These are phyloP conservation scores for Mamestra configurata DNA, from an alignment of 1,140 invertebrate genomes.

Conservation along the genomic window DNA sequence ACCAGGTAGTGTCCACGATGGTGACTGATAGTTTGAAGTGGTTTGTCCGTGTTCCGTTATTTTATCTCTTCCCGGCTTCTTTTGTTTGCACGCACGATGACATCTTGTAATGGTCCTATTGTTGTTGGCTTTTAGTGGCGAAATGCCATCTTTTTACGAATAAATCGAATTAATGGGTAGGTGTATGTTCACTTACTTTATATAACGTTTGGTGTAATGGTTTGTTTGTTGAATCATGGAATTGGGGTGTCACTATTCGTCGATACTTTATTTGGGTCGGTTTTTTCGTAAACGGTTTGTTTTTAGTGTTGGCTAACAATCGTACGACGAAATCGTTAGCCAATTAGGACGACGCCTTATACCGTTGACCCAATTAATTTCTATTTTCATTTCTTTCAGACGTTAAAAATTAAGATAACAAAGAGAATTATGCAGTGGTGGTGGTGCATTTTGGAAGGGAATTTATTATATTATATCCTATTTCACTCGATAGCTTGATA, in stretches of 20 bases:
- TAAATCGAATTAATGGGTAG: conserved; percentile 33
- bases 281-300: too few relatives aligned
- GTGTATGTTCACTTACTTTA: conserved; percentile 8
- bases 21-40: conserved; percentile 64
- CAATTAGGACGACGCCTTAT: too few relatives aligned
- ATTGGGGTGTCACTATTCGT: background rate
- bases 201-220: conserved; percentile 2
- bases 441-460: too few relatives aligned
- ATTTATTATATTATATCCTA: too few relatives aligned
- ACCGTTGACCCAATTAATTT: too few relatives aligned
- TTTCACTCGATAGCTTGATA: too few relatives aligned
- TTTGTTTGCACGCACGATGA: conserved; percentile 87
- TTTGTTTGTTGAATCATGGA: background rate
- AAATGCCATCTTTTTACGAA: conserved; percentile 32
- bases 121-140: conserved; percentile 73
- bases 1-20: conserved; percentile 74
- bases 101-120: conserved; percentile 83
- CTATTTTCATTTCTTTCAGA: too few relatives aligned
- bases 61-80: conserved; percentile 81
- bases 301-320: too few relatives aligned
- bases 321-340: too few relatives aligned
- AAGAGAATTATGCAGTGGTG: too few relatives aligned
- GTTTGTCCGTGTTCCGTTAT: conserved; percentile 66
- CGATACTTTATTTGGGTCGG: background rate
- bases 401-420: too few relatives aligned